These are phyloP conservation scores for Aphrocallistes beatrix DNA, from an alignment of 37 sponge, comb jelly and placozoan genomes.

Conservation along the genomic window DNA sequence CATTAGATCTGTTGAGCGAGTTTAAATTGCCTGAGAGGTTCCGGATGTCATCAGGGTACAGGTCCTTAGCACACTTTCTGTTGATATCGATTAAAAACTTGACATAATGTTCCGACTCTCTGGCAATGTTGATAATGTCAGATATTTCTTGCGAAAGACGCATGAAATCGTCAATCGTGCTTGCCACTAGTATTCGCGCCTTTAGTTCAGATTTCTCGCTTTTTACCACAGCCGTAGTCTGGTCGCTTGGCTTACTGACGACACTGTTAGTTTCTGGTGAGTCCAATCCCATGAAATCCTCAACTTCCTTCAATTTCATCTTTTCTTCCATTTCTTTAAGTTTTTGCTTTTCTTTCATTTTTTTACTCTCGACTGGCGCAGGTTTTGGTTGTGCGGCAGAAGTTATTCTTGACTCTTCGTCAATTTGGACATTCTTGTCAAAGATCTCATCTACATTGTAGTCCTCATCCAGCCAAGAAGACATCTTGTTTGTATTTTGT, in stretches of 20 bases:
- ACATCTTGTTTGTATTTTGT: background rate
- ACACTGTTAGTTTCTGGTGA: background rate
- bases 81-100: background rate
- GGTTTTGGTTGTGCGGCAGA: background rate
- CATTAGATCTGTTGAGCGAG: background rate
- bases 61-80: background rate
- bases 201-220: background rate
- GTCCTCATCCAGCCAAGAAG: background rate
- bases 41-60: background rate
- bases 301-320: background rate
- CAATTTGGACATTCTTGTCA: background rate
- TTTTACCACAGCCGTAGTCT: background rate
- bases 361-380: background rate
- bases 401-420: background rate
- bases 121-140: background rate
- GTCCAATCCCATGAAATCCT: background rate
- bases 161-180: slow-evolving; percentile 4
- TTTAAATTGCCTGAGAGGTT: background rate
- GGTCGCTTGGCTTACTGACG: background rate
- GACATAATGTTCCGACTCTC: background rate
- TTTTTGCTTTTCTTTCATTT: background rate
- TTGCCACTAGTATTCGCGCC: background rate
- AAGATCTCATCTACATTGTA: background rate
- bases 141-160: background rate
- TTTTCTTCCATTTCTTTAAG: background rate